Evolutionary conservation across 1,140 invertebrate genomes (phyloP), one percentile per base, ranked within the genome.

Genomic region (Latrodectus geometricus): DNA sequence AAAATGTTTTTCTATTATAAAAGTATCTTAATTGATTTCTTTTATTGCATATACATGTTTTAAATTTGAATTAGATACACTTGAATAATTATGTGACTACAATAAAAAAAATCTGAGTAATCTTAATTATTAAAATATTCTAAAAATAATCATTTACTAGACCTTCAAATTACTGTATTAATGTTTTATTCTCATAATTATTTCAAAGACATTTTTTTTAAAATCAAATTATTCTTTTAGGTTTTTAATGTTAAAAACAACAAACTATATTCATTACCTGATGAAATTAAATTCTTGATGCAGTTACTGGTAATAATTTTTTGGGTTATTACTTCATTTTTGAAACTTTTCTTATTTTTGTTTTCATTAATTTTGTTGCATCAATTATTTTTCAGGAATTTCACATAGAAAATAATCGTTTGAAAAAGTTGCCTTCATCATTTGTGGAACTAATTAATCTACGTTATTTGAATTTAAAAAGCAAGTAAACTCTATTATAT

Each of bases 391-490:
- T 74, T 12, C 35, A 74, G 72, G 72, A 49, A 49, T 80, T 56
- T 11, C 23, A 80, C 68, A 17, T 80, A 8, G 74, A 78, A 74
- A 73, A 72, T 35, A 86, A 79, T 21, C 61, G 49, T 9, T 23
- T 75, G 20, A 84, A 84, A 49, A 76, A 76, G 35, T 68, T 75
- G 5, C 73, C 72, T 14, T 11, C 17, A 56, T 23, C 82, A 14
- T 76, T 76, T 76, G 73, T 35, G 49, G 54, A 72, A 21, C 35
- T 76, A 54, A 11, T 17, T 49, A 76, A 35, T 35, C 15, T 76
- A 54, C 21, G 73, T 21, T 23, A 61, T 50, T 69, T 76, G 61
- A 76, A 76, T 76, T 84, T 75, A 23, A 76, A 76, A 76, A 84
- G 72, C 76, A 76, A 50, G 9, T 69, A 23, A 56, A 17, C 21